Conservation (phyloP, 1,140 invertebrate genomes). For the Pteromalus puparum region DNA sequence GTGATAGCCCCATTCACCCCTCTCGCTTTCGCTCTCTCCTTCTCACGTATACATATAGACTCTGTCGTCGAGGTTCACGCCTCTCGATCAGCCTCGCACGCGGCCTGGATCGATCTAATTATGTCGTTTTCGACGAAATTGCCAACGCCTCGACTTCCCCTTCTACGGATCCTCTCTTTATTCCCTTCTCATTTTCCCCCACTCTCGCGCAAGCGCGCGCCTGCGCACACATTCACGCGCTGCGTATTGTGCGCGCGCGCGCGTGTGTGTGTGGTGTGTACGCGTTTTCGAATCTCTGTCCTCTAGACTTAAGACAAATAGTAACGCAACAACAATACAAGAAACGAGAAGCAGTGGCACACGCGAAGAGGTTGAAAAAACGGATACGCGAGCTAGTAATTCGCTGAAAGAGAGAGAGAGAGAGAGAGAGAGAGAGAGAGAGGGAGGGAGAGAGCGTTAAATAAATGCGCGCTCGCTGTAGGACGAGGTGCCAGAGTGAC, state of each 20-base stretch:
- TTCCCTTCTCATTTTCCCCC: not conserved
- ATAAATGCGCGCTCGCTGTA: conserved; percentile 59
- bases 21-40: not conserved
- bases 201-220: not conserved
- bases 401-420: not conserved
- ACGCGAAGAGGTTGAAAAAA: not conserved
- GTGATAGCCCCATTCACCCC: not conserved
- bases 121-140: conserved; percentile 54
- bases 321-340: conserved; percentile 8
- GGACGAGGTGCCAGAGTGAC: conserved; percentile 74
- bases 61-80: too few relatives aligned
- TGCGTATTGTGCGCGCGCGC: too few relatives aligned
- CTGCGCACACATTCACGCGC: too few relatives aligned
- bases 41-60: too few relatives aligned
- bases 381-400: not conserved
- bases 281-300: not conserved
- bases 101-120: conserved; percentile 58
- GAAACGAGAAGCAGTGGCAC: conserved; percentile 28
- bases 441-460: not conserved
- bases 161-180: not conserved
- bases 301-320: conserved; percentile 19
- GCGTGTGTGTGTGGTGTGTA: too few relatives aligned
- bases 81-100: not conserved
- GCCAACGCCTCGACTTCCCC: conserved; percentile 4
- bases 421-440: conserved; percentile 21